These are phyloP conservation scores for Atta colombica DNA, from an alignment of 1,140 invertebrate genomes.

Conservation along the genomic window DNA sequence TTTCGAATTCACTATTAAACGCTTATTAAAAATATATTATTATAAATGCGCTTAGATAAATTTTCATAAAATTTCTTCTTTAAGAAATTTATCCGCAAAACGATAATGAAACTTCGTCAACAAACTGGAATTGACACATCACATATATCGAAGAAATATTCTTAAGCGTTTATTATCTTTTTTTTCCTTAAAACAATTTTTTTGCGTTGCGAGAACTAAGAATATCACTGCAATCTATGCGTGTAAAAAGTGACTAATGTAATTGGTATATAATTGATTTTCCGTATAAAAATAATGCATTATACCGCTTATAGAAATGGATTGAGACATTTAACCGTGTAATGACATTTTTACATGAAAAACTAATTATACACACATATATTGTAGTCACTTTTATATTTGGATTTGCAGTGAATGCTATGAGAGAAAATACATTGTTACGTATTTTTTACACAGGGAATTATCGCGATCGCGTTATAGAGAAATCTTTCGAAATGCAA, in stretches of 20 bases:
- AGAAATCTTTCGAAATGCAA: slow-evolving; percentile 24
- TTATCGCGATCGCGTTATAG: neutral
- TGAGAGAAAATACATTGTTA: neutral
- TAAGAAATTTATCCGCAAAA: neutral
- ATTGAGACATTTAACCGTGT: too few species aligned
- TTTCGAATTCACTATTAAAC: neutral
- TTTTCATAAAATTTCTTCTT: slow-evolving; percentile 10
- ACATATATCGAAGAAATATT: neutral
- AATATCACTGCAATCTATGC: neutral
- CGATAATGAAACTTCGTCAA: neutral
- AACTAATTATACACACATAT: too few species aligned
- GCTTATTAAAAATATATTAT: neutral
- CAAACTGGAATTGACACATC: neutral
- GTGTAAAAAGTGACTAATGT: too few species aligned
- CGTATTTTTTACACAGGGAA: neutral
- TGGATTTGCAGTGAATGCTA: too few species aligned
- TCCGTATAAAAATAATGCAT: too few species aligned
- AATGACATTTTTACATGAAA: too few species aligned
- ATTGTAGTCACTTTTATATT: too few species aligned
- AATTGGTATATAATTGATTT: too few species aligned
- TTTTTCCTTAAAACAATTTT: neutral
- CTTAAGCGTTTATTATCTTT: neutral
- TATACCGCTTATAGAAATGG: too few species aligned
- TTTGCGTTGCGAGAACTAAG: neutral
- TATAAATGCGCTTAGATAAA: neutral